Base-by-base conservation (phyloP, 2,888 invertebrate species). In the Gastrophysa polygoni region DNA sequence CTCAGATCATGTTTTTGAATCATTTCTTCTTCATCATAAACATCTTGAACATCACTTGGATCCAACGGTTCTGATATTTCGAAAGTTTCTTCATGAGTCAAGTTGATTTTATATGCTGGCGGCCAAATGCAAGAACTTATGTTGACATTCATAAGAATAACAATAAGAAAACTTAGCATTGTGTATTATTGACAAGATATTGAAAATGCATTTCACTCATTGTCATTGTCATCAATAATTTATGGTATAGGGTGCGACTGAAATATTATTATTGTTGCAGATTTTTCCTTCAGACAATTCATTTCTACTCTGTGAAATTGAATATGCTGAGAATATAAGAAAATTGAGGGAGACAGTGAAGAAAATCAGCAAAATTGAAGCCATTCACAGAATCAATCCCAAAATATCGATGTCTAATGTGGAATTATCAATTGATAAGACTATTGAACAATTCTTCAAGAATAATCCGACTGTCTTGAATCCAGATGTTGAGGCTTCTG, bases 261-360 rank as follows among this genome's bases (percentile, higher is more conserved):
- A 51, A 17, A n/a, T n/a, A n/a, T n/a, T 10, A 32, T 63, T 63
- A 71, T 72, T 68, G 57, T 81, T 85, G 63, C 84, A 92, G 92
- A 88, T 88, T 79, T 91, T 89, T 71, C 85, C 88, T 73, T 78
- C 91, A 73, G 85, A 88, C 57, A 86, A 89, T 67, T 87, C 86
- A 6, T 84, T 85, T 73, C 81, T 91, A 21, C 87, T 88, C 52
- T 85, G 85, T 0, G 89, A 91, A 79, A 85, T 91, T n/a, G 84
- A 85, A 61, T 91, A 89, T 77, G 88, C 89, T 18, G 87, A 90
- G 77, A 87, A 88, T 66, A 82, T 91, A 50, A 84, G 81, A n/a
- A 75, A 80, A 38, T 69, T 84, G 1, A 80, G 79, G 43, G 50
- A 70, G 0, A 69, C 75, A 21, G 66, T 75, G 8, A 69, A 76